These are phyloP conservation scores for Noctuana brunneofusca DNA, from an alignment of 2,888 invertebrate genomes.

Conservation along the genomic window DNA sequence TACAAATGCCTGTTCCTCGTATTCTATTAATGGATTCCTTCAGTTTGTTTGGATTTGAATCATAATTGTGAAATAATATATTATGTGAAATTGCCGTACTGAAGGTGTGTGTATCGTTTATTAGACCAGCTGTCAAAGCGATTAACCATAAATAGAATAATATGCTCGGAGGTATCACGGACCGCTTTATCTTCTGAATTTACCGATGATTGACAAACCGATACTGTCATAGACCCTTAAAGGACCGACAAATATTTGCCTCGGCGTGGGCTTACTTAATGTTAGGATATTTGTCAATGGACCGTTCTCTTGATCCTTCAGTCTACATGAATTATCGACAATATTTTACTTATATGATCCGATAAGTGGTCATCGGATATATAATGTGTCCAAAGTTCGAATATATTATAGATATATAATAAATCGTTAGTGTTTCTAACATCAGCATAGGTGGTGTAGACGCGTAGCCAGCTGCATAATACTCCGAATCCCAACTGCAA, in stretches of 20 bases:
- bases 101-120: no score
- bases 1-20: not conserved
- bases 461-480: no score
- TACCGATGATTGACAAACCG: slow-evolving; percentile 3
- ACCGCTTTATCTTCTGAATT: slow-evolving; percentile 1
- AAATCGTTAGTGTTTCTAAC: no score
- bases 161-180: not conserved
- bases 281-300: slow-evolving; percentile 7
- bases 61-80: no score
- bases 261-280: not conserved
- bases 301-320: not conserved
- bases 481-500: no score
- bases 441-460: no score
- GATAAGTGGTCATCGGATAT: not conserved
- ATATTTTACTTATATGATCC: not conserved
- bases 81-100: no score
- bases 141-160: no score
- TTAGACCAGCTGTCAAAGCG: no score
- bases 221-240: not conserved
- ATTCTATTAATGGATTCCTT: not conserved
- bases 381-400: not conserved
- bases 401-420: no score
- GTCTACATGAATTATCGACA: not conserved
- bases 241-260: slow-evolving; percentile 18
- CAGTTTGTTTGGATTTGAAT: not conserved